phyloP scores from a whole-genome alignment of 2,797 vertebrate species.

The Uromys caudimaculatus region DNA sequence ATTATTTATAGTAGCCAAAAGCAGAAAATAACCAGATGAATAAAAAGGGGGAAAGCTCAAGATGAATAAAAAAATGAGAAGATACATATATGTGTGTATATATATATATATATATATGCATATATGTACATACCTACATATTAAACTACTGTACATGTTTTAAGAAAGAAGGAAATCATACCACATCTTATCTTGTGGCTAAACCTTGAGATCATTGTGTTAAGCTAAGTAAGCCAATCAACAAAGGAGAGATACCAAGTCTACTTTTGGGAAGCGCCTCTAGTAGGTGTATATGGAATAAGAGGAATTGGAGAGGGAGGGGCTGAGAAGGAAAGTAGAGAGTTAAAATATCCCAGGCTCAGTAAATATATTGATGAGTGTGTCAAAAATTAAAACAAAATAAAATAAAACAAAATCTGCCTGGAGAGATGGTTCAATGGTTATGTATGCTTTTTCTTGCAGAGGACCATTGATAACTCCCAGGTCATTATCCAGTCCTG shows the following conservation, averaged over 20 bases:
- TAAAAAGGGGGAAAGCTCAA: not conserved
- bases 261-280: not conserved
- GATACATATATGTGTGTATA: not conserved
- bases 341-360: not conserved
- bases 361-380: not conserved
- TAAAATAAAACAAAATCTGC: not conserved
- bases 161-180: not conserved
- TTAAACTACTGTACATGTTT: not conserved
- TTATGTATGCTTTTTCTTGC: not conserved
- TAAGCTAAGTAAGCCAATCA: not conserved
- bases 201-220: not conserved
- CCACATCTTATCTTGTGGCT: not conserved
- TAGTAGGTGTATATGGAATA: not conserved
- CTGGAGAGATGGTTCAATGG: not conserved
- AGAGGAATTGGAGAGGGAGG: not conserved
- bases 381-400: not conserved
- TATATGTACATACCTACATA: not conserved
- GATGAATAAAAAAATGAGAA: not conserved
- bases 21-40: not conserved
- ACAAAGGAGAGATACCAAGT: not conserved
- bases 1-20: not conserved
- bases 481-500: not conserved
- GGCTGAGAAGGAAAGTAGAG: not conserved
- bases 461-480: not conserved
- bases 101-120: too few species aligned